Conservation (phyloP, 2,888 invertebrate species). For the Euzophera pinguis region DNA sequence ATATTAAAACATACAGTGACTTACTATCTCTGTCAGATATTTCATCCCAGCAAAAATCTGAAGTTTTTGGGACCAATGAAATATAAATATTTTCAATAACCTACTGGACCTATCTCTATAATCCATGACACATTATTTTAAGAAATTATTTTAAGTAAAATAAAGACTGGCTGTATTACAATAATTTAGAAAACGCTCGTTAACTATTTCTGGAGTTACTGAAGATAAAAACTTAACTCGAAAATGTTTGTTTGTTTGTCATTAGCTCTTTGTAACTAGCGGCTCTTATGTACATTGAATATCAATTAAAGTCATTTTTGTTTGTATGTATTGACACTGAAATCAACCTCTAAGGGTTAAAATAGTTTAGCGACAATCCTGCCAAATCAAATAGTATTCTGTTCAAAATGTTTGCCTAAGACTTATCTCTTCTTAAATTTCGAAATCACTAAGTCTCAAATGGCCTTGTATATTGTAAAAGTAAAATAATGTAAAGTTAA, state of each 20-base stretch:
- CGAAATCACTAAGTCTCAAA: constrained; percentile 44
- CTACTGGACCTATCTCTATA: neutral
- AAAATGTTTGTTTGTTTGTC: too few species aligned
- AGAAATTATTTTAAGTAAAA: neutral
- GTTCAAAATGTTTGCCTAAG: constrained; percentile 32
- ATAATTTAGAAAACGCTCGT: too few species aligned
- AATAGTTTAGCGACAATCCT: constrained; percentile 14
- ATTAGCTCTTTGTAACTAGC: too few species aligned
- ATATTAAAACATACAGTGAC: too few species aligned
- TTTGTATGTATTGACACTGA: too few species aligned
- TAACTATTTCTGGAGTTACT: too few species aligned
- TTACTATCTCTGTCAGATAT: neutral
- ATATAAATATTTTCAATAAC: neutral
- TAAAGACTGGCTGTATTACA: neutral
- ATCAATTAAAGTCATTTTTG: too few species aligned
- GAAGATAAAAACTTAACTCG: too few species aligned
- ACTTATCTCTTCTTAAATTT: constrained; percentile 35
- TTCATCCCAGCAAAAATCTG: neutral
- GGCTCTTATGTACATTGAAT: too few species aligned
- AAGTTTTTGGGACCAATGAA: constrained; percentile 17
- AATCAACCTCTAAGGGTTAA: too few species aligned
- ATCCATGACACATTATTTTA: neutral
- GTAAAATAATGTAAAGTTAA: constrained; percentile 52
- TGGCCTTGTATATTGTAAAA: constrained; percentile 69
- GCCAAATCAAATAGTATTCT: constrained; percentile 4